Conservation (phyloP, 2,888 invertebrate genomes). For the Eutolmus rufibarbis region DNA sequence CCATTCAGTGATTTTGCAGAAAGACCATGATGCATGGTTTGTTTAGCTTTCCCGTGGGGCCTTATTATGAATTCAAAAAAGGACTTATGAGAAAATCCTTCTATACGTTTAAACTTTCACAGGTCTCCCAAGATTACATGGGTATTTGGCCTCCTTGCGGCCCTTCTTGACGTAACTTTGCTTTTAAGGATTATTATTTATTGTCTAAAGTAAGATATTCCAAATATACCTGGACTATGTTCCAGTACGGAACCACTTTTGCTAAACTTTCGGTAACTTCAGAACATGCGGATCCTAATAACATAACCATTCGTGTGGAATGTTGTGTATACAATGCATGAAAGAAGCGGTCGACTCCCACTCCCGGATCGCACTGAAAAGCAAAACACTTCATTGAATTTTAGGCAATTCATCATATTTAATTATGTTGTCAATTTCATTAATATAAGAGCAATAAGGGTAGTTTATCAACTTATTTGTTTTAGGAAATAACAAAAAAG, state of each 20-base stretch:
- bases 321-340: conserved; percentile 86
- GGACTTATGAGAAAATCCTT: conserved; percentile 2
- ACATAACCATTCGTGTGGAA: conserved; percentile 77
- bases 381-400: background rate
- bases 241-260: conserved; percentile 92
- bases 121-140: background rate
- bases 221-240: conserved; percentile 79
- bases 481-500: background rate
- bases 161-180: background rate
- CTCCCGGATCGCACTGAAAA: conserved; percentile 86
- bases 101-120: background rate
- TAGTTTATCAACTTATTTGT: background rate
- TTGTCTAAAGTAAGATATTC: background rate
- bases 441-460: background rate
- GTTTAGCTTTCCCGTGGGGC: background rate
- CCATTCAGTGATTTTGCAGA: conserved; percentile 5
- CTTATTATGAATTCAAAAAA: background rate
- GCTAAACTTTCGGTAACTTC: conserved; percentile 91
- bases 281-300: conserved; percentile 88
- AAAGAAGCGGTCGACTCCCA: conserved; percentile 89
- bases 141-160: background rate
- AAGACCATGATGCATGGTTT: background rate
- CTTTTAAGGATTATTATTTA: background rate
- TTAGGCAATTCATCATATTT: background rate
- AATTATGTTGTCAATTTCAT: background rate